Base-by-base conservation (phyloP, 2,113 vertebrate genomes). In the Oryzias melastigma region DNA sequence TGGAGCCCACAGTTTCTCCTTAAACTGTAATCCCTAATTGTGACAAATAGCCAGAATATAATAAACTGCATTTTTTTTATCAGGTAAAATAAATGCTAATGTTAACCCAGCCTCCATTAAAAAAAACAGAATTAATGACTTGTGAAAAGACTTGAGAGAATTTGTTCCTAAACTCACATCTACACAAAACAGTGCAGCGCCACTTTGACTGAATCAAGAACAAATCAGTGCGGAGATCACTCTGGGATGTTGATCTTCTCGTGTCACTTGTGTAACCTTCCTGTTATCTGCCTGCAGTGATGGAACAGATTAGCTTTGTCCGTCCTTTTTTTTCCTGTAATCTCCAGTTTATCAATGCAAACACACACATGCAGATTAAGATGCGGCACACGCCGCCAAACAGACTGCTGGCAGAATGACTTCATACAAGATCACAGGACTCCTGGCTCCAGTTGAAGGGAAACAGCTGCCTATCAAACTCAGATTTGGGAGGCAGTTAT, bases 241-340 rank as follows among this genome's bases (percentile, higher is more conserved):
- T 75, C 40, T 41, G 18, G 5, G 51, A 10, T 16, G 20, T 47
- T 20, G 14, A 52, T 24, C 7, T 58, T 53, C 3, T 15, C 46
- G 46, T 48, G 54, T 68, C 41, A 29, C 24, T 6, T 1, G 19
- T 41, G 41, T 47, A 60, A 62, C 73, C 65, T 70, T 20, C 24
- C 58, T 16, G 54, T 3, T 2, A 20, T 54, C 69, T 43, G 1
- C 35, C 10, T 40, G 42, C 62, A 65, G 47, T 42, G 55, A 71
- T 55, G 48, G 65, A 57, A 64, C 64, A 62, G 69, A 62, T 78
- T 68, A 35, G 67, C 52, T 74, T 49, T 65, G 59, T 71, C 68
- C 40, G 20, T 60, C 46, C 61, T 24, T 3, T 40, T 52, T 52
- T 48, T 20, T 27, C 5, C 35, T 56, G 19, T 45, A 54, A 63